Evolutionary conservation across 2,888 invertebrate species (phyloP), one percentile per base, ranked within the genome.

Genomic region (Emesis russula): DNA sequence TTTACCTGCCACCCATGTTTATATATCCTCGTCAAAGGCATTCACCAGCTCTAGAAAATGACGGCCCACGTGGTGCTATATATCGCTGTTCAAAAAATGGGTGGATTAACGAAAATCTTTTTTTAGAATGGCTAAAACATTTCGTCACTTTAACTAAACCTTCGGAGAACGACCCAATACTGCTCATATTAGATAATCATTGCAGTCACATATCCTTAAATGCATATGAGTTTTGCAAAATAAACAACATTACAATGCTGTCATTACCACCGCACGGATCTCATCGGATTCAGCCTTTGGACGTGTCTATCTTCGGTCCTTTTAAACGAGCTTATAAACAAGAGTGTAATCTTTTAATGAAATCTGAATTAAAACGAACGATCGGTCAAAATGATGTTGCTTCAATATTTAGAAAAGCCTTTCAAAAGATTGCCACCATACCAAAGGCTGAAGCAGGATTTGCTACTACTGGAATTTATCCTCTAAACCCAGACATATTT

Each of bases 11-110:
- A 7, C 97, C 97, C 4, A 97, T 98, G 97, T 97, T 97, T 91
- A 97, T 98, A 73, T 98, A 96, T 85, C 97, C 97, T 0, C 83
- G 97, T 48, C 96, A 97, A 89, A 96, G 97, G 84, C 95, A 97
- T 96, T 96, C 96, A 68, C 96, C 96, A n/a, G 85, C 88, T 1
- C 94, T 98, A 11, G 96, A 97, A 87, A 96, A 96, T 80, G 97
- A 96, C 95, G 97, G 97, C 18, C 97, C 97, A 88, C 83, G 95
- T 86, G 96, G 96, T 48, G 95, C 97, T 11, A 85, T 97, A 38
- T 95, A 95, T 84, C 94, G 88, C 85, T 95, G 93, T 58, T 95
- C 95, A 25, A 90, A 95, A 6, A 95, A 92, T 44, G 94, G 94
- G 1, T 95, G 95, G 95, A 95, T 95, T 0, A 96, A 95, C 38